Base-by-base conservation (phyloP, 1,140 invertebrate genomes). In the Conus betulinus region DNA sequence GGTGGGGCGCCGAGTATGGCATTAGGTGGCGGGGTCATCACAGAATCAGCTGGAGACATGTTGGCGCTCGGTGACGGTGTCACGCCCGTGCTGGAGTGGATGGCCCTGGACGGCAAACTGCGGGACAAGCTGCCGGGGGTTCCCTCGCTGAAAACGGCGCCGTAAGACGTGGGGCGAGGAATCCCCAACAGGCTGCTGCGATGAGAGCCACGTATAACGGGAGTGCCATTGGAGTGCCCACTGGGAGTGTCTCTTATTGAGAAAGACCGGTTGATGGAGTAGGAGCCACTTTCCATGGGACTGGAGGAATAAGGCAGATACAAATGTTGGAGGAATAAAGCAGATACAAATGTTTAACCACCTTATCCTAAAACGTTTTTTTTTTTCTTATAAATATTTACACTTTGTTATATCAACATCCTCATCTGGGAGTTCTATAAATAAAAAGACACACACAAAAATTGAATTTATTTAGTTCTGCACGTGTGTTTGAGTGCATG, bases 141-240 rank as follows among this genome's bases (percentile, higher is more conserved):
- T 25, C 82, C 82, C 23, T 25, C 82, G 57, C 82, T 84, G 82
- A 84, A 84, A 7, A 63, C 82, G 25, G 82, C 82, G 0, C 82
- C 82, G 82, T 84, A 84, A 23, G 82, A 84, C 3, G 57, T 11
- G 57, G 8, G 23, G 6, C 82, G 55, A 15, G 82, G 55, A 5
- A 25, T 27, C 23, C 55, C 82, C 23, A 55, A 8, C 3, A 25
- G n/a, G n/a, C 82, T 39, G 53, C 57, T 25, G 53, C n/a, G 57
- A 7, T 63, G 82, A 11, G 57, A 63, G 82, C 57, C 10, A 13
- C 82, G 76, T 8, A 57, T 71, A 15, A 89, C 85, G 51, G 91
- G 91, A 0, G 91, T 91, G 27, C 89, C 89, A 15, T 85, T 71
- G 53, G 90, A 4, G 90, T 91, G 10, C 63, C 63, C 84, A 52